Percentiles rank a stretch among this genome's conserved stretches.
These are phyloP conservation scores for Nesidiocoris tenuis DNA, from an alignment of 2,888 invertebrate species.

Conservation along the genomic window DNA sequence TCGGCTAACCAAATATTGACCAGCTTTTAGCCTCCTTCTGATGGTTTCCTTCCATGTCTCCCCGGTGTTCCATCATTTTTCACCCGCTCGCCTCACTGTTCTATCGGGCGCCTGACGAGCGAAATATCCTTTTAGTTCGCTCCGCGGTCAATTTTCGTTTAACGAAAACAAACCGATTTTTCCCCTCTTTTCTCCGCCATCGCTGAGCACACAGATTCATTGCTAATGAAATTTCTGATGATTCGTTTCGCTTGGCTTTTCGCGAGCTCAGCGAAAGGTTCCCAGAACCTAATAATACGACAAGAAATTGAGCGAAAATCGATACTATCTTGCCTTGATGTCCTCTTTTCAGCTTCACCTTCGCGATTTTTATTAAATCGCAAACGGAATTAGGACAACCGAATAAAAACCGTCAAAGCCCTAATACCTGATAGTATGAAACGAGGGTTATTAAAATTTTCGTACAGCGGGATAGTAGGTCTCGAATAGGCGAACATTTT, in stretches of 20 bases:
- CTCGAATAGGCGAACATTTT: too few relatives aligned
- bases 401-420: too few relatives aligned
- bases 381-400: too few relatives aligned
- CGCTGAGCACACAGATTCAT: not conserved
- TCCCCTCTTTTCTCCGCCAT: not conserved
- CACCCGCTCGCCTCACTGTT: not conserved
- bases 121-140: not conserved
- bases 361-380: too few relatives aligned
- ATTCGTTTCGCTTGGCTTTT: not conserved
- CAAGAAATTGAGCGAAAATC: too few relatives aligned
- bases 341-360: too few relatives aligned
- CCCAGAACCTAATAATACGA: too few relatives aligned
- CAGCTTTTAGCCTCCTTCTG: conserved; percentile 22
- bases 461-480: too few relatives aligned
- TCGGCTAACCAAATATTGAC: conserved; percentile 29
- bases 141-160: not conserved
- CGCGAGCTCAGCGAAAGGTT: too few relatives aligned
- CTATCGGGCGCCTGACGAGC: not conserved
- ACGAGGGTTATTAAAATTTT: too few relatives aligned
- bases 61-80: not conserved
- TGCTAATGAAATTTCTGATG: not conserved
- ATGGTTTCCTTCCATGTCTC: not conserved
- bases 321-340: too few relatives aligned
- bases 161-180: not conserved
- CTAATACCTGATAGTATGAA: too few relatives aligned